Evolutionary conservation across 2,797 vertebrate genomes (phyloP), one percentile per base, ranked within the genome.

Genomic region (Hippoglossus hippoglossus): DNA sequence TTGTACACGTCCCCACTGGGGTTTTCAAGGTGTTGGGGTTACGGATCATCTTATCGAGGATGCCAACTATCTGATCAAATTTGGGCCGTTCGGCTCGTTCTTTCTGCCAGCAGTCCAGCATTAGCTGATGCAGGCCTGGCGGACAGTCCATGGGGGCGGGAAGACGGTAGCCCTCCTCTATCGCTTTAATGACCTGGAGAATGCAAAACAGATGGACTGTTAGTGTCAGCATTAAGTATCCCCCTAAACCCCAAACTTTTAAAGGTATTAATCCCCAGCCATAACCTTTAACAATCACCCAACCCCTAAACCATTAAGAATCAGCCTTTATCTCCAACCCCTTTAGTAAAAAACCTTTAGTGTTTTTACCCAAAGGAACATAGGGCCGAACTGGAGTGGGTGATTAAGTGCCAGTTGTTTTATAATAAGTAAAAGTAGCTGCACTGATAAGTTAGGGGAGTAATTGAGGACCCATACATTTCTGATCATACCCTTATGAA

Each of bases 61-160:
- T 97, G 79, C 97, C 95, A 53, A 99, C 97, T 84, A 98, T 98
- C 91, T 99, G 98, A 79, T 99, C 98, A 74, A 99, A 99, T 88
- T 99, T 99, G 25, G 98, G 98, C 70, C 98, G 95, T 85, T 99
- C 98, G 0, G 95, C 96, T 1, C 97, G 92, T 63, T 99, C 98
- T 87, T 98, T 99, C 87, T 99, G 98, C 98, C 98, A 99, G 90
- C 98, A 99, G 87, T 99, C 98, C 75, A 99, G 90, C 98, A 99
- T 99, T 51, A 99, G 94, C 91, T 99, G 98, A 88, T 99, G 98
- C 63, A 99, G 94, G 72, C 98, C 97, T 56, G 97, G 95, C 9
- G 98, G 97, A 90, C 98, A 99, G 92, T 99, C 98, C 97, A 99
- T 99, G 63, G 98, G 98, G 21, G 97, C 97, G 51, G 98, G 98